phyloP scores from a whole-genome alignment of 2,888 invertebrate genomes.

The Drosophila borealis region DNA sequence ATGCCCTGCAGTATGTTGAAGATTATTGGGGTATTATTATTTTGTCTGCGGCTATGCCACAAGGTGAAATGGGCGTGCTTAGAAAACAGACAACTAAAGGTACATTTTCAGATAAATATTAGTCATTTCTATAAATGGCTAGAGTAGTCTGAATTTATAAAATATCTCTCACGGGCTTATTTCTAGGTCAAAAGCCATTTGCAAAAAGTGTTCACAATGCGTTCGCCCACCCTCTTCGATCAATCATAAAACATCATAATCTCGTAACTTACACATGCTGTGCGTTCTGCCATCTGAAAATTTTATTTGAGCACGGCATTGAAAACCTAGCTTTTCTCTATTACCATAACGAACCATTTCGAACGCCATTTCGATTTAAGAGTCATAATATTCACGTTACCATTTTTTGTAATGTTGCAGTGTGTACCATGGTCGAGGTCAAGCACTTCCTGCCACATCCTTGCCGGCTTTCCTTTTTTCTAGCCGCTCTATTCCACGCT shows the following conservation, averaged over 20 bases:
- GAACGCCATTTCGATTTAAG: neutral
- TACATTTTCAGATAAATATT: too few relatives aligned
- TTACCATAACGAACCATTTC: neutral
- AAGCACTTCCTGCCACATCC: constrained; percentile 44
- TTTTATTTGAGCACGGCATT: neutral
- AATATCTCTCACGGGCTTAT: too few relatives aligned
- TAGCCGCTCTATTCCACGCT: constrained; percentile 43
- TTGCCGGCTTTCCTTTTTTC: constrained; percentile 26
- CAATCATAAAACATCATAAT: too few relatives aligned
- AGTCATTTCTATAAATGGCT: too few relatives aligned
- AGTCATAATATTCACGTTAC: constrained; percentile 49
- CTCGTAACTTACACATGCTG: neutral
- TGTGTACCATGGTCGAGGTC: constrained; percentile 74
- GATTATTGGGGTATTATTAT: constrained; percentile 62
- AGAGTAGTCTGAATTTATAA: too few relatives aligned
- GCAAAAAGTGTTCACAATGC: too few relatives aligned
- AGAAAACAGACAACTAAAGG: too few relatives aligned
- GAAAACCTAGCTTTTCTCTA: neutral
- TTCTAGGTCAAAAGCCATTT: too few relatives aligned
- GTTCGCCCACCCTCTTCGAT: too few relatives aligned
- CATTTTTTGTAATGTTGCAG: constrained; percentile 49
- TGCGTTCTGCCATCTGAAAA: neutral
- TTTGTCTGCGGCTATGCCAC: constrained; percentile 52
- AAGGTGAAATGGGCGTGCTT: neutral
- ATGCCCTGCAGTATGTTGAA: constrained; percentile 50